Base-by-base conservation (phyloP, 2,888 invertebrate genomes). In the Operophtera brumata region DNA sequence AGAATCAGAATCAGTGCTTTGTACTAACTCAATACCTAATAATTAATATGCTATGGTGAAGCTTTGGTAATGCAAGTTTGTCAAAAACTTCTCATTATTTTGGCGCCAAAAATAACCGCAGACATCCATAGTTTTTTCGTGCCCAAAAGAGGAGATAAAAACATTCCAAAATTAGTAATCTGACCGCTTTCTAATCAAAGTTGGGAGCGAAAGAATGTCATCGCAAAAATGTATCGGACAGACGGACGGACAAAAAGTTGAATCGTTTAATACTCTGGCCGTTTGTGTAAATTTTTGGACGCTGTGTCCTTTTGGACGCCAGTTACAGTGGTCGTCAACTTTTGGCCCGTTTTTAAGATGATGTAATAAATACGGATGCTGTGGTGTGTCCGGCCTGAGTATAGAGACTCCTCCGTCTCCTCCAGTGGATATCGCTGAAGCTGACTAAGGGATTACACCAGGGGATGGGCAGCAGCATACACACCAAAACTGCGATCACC, bases 211-310 rank as follows among this genome's bases (percentile, higher is more conserved):
- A 67, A 75, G 86, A 86, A 86, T 86, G 82, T 80, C 81, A 82
- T 80, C 79, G 72, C 76, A 77, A 74, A 78, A 81, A 80, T 69
- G 59, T 62, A 62, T 59, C 61, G 69, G 67, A 59, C 69, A 67
- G 66, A 67, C 71, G 65, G 66, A 72, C 73, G 41, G 66, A 78
- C 82, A 87, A 87, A 87, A 87, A 87, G 76, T 75, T 57, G 78
- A 73, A 82, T 83, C 76, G 73, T 76, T 82, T 83, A 79, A 88
- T 88, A 86, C 81, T 73, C 73, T 70, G 71, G 73, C 74, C 72
- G 80, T 73, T 84, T 86, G 86, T 86, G 86, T 87, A 86, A 85
- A 88, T 86, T 86, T 87, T 80, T 65, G 73, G 68, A 83, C 64
- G 56, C 54, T 61, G 66, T 63, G 70, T 66, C 69, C 69, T 71